Base-by-base conservation (phyloP, 2,113 vertebrate genomes). In the Epinephelus lanceolatus region DNA sequence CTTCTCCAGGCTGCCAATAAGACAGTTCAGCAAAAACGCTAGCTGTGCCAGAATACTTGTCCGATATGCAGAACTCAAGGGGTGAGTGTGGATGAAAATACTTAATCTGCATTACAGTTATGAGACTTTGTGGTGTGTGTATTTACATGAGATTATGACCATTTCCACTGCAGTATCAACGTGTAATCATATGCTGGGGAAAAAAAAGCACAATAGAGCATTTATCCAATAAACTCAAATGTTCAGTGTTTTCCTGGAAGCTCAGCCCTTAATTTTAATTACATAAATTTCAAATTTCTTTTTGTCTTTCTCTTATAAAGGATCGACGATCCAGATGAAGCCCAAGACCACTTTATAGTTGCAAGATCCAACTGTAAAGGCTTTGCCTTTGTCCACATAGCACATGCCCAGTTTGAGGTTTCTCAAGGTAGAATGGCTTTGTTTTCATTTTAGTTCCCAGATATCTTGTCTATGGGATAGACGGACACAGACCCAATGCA, bases 351-450 rank as follows among this genome's bases (percentile, higher is more conserved):
- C 75, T 99, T 99, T 89, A 96, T 97, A 37, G 93, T 98, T 87
- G 97, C 97, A 60, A 95, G 94, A 88, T 95, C 97, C 78, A 98
- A 97, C 90, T 97, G 97, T 94, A 99, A 97, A 94, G 96, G 90
- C 69, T 97, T 98, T 95, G 97, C 98, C 78, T 97, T 99, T 87
- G 98, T 99, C 71, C 98, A 99, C 18, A 76, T 97, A 77, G 97
- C 98, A 90, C 96, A 98, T 91, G 98, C 98, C 65, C 97, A 99
- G 57, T 99, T 98, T 94, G 97, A 98, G 88, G 90, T 96, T 8
- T 95, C 96, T 65, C 96, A 97, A 97, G 98, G 98, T 99, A 76
- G 60, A 87, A 73, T 63, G 2, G 12, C 23, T 65, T 30, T 21
- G 25, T 33, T 21, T 55, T 79, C 5, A 56, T 6, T 56, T 49